Evolutionary conservation across 2,113 vertebrate species (phyloP).

Genomic region (Garra rufa): DNA sequence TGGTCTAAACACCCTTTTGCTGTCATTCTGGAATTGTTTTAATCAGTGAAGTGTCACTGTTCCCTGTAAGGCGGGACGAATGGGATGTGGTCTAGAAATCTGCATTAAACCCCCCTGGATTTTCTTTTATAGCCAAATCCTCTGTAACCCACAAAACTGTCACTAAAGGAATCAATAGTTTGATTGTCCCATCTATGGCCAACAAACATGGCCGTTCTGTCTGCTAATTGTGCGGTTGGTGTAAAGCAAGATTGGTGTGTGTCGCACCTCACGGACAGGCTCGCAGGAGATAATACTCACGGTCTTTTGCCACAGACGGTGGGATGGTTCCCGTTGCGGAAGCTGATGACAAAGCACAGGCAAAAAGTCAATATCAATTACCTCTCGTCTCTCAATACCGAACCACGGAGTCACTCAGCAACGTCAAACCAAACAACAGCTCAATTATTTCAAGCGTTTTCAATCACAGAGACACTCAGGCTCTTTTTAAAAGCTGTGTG

Average conservation of each 20-base stretch:
- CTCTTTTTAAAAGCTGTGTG: slow-evolving; percentile 31
- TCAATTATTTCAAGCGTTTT: slow-evolving; percentile 48
- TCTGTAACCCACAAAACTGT: slow-evolving; percentile 10
- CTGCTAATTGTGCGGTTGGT: slow-evolving; percentile 11
- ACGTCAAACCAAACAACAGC: slow-evolving; percentile 47
- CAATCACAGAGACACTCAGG: slow-evolving; percentile 6
- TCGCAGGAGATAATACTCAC: slow-evolving; percentile 37
- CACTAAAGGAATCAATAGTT: slow-evolving; percentile 18
- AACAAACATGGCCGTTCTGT: not conserved
- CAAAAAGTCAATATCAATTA: slow-evolving; percentile 54
- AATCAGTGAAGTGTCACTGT: slow-evolving; percentile 20
- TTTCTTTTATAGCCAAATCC: not conserved
- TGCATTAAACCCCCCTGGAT: not conserved
- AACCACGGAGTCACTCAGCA: slow-evolving; percentile 50
- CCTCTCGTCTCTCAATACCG: slow-evolving; percentile 30
- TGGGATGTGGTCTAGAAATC: slow-evolving; percentile 18
- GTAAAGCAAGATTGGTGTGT: slow-evolving; percentile 15
- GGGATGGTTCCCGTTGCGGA: slow-evolving; percentile 36
- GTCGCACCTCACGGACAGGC: not conserved
- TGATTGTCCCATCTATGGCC: not conserved
- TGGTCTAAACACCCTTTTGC: slow-evolving; percentile 19
- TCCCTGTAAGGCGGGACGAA: not conserved
- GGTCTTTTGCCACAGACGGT: slow-evolving; percentile 22
- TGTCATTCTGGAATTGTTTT: slow-evolving; percentile 9
- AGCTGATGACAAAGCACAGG: slow-evolving; percentile 52